Evolutionary conservation across 2,888 invertebrate species (phyloP), one percentile per base, ranked within the genome.

Genomic region (Parnassius apollo): DNA sequence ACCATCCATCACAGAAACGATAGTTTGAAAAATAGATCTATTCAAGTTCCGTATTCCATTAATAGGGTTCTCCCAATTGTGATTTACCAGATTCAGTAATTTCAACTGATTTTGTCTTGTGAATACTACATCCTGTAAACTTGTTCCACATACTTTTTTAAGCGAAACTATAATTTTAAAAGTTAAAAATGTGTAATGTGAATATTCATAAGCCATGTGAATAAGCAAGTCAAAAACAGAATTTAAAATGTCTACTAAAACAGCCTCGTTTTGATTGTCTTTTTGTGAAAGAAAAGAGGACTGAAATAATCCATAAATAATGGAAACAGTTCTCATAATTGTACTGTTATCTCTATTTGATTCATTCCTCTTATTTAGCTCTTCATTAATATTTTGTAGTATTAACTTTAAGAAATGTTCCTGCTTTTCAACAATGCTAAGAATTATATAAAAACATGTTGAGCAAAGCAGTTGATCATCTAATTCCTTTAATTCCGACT

Each of bases 41-140:
- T 93, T 94, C 51, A 92, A 80, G 71, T 93, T 93, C 70, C 92
- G 86, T 9, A 93, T 85, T 59, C 93, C 93, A 64, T 89, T 88
- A 10, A 94, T 85, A 25, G 93, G 92, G 70, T 93, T 94, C 71
- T 93, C 93, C 94, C 94, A 94, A 72, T 94, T 94, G 56, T 93
- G 92, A 71, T 92, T 93, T 9, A 93, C 85, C 65, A 94, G 79
- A 67, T 85, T 82, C 8, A 93, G 78, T 49, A 94, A 70, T 68
- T 77, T 83, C 9, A 83, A 74, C 69, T 89, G 83, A 61, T 88
- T 77, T n/a, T 75, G 69, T 59, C 69, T 69, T 61, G 70, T 75
- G 48, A 81, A 83, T 55, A 85, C 73, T 44, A 69, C 65, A 3
- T 76, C 68, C 65, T 86, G 74, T 22, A 88, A 84, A 64, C 75